Percentiles rank a stretch among this genome's conserved stretches.
Conservation (phyloP, 2,888 invertebrate species). For the Aphidoletes aphidimyza region DNA sequence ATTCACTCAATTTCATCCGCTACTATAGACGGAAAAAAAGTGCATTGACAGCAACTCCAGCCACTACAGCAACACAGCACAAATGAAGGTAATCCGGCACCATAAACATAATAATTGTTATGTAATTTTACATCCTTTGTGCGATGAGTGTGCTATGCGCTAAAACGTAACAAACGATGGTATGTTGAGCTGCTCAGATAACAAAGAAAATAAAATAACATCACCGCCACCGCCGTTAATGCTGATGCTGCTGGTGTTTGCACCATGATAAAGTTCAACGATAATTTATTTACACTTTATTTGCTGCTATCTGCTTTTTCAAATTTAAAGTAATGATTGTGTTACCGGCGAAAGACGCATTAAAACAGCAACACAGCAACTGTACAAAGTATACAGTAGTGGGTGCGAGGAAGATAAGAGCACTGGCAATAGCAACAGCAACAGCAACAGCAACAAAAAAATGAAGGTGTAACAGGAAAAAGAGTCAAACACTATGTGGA, state of each 20-base stretch:
- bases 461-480: background rate
- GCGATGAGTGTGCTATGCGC: background rate
- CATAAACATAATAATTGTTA: conserved; percentile 40
- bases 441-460: too few relatives aligned
- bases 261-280: conserved; percentile 14
- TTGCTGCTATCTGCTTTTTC: conserved; percentile 25
- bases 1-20: background rate
- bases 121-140: conserved; percentile 38
- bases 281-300: conserved; percentile 37
- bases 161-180: background rate
- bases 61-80: too few relatives aligned
- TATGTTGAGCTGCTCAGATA: conserved; percentile 12
- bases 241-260: background rate
- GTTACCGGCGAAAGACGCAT: conserved; percentile 41
- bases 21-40: background rate
- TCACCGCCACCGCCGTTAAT: background rate
- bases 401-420: conserved; percentile 19
- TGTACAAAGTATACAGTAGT: background rate
- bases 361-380: background rate
- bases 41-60: conserved; percentile 30
- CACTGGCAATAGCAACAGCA: too few relatives aligned
- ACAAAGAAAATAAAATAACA: conserved; percentile 28
- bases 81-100: conserved; percentile 32
- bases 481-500: background rate
- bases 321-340: conserved; percentile 46